These are phyloP conservation scores for Drosophila pruinosa DNA, from an alignment of 1,140 invertebrate species.

Conservation along the genomic window DNA sequence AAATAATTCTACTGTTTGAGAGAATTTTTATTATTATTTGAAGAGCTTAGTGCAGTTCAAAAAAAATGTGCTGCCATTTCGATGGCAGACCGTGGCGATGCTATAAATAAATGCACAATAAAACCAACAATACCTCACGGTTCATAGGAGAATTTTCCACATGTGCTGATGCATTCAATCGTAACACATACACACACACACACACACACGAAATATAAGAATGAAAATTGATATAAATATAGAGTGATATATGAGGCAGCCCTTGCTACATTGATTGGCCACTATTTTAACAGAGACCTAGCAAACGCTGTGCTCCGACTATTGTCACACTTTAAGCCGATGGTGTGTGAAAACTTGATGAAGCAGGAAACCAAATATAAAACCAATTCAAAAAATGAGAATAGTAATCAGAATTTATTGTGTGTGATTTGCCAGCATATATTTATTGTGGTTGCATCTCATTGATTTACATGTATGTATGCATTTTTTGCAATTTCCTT, in stretches of 20 bases:
- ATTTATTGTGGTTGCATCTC: not conserved
- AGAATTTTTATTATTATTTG: not conserved
- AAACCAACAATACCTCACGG: slow-evolving; percentile 30
- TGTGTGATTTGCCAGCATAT: slow-evolving; percentile 16
- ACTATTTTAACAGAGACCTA: not conserved
- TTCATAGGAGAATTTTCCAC: slow-evolving; percentile 20
- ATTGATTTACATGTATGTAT: not conserved
- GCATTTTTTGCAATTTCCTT: not conserved
- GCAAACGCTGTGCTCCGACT: not conserved
- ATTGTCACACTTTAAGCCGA: slow-evolving; percentile 17
- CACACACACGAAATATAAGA: not conserved
- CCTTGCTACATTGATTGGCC: slow-evolving; percentile 9
- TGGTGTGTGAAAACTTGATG: slow-evolving; percentile 34
- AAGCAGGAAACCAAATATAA: not conserved
- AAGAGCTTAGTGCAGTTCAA: not conserved
- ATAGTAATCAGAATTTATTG: slow-evolving; percentile 33
- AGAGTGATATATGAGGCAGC: not conserved
- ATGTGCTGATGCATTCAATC: slow-evolving; percentile 31
- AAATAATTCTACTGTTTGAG: not conserved
- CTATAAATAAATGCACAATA: slow-evolving; percentile 28
- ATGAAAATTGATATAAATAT: slow-evolving; percentile 2
- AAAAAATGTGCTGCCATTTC: not conserved
- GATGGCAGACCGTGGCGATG: not conserved
- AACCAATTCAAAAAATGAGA: not conserved
- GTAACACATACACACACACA: slow-evolving; percentile 6